Conservation (phyloP, 1,140 invertebrate species). For the Magallana angulata region DNA sequence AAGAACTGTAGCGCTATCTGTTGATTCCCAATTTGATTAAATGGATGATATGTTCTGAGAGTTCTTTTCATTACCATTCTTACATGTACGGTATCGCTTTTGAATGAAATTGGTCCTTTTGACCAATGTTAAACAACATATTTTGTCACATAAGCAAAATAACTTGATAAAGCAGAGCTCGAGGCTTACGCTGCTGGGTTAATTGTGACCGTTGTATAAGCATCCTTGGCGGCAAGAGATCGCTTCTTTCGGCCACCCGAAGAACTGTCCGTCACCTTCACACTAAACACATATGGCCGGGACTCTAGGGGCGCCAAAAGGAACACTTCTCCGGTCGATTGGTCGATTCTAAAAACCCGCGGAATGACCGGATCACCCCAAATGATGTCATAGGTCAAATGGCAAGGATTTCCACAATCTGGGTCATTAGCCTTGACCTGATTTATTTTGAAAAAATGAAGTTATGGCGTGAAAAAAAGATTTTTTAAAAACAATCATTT, state of each 20-base stretch:
- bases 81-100: no score
- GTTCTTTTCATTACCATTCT: no score
- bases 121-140: no score
- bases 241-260: conserved; percentile 3
- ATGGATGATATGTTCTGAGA: no score
- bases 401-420: conserved; percentile 1
- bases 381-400: conserved; percentile 16
- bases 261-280: conserved; percentile 21
- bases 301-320: background rate
- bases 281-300: conserved; percentile 11
- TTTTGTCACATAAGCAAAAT: no score
- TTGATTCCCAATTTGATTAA: no score
- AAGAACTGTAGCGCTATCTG: no score
- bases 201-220: conserved; percentile 26
- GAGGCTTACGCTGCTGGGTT: conserved; percentile 19
- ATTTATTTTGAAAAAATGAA: no score
- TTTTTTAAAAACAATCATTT: no score
- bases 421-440: conserved; percentile 30
- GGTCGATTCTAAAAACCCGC: conserved; percentile 4
- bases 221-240: background rate
- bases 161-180: background rate
- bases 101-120: no score
- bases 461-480: no score
- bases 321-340: conserved; percentile 2
- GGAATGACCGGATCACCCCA: background rate